Evolutionary conservation across 1,140 invertebrate genomes (phyloP).

Genomic region (Philotrypesis tridentata): DNA sequence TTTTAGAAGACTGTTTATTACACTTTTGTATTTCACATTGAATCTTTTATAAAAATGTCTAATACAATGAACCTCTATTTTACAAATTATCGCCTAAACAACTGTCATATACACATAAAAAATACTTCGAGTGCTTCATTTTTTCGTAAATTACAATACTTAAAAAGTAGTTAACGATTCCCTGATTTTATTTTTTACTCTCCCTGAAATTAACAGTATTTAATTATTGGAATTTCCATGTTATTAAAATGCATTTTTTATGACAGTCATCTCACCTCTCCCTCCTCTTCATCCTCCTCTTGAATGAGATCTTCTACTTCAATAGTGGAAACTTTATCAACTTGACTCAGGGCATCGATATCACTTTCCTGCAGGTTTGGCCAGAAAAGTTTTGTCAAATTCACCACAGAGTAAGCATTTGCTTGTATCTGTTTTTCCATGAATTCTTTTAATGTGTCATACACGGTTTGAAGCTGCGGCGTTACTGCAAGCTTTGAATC

Average conservation of each 20-base stretch:
- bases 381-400: conserved; percentile 67
- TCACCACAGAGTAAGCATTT: conserved; percentile 81
- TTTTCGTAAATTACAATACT: conserved; percentile 23
- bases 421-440: conserved; percentile 77
- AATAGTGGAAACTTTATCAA: background rate
- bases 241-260: background rate
- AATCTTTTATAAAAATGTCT: conserved; percentile 32
- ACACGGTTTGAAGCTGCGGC: conserved; percentile 72
- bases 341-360: background rate
- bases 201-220: background rate
- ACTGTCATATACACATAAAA: conserved; percentile 25
- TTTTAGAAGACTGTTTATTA: conserved; percentile 40
- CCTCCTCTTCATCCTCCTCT: conserved; percentile 26
- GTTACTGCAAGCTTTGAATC: conserved; percentile 69
- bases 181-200: background rate
- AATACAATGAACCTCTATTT: background rate
- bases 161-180: conserved; percentile 14
- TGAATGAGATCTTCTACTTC: conserved; percentile 30
- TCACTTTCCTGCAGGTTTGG: conserved; percentile 33
- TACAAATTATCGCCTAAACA: background rate
- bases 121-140: background rate
- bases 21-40: conserved; percentile 26
- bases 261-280: conserved; percentile 22
- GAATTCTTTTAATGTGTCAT: conserved; percentile 76
- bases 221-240: background rate